These are phyloP conservation scores for Ranitomeya imitator DNA, from an alignment of 2,113 vertebrate species.

Conservation along the genomic window DNA sequence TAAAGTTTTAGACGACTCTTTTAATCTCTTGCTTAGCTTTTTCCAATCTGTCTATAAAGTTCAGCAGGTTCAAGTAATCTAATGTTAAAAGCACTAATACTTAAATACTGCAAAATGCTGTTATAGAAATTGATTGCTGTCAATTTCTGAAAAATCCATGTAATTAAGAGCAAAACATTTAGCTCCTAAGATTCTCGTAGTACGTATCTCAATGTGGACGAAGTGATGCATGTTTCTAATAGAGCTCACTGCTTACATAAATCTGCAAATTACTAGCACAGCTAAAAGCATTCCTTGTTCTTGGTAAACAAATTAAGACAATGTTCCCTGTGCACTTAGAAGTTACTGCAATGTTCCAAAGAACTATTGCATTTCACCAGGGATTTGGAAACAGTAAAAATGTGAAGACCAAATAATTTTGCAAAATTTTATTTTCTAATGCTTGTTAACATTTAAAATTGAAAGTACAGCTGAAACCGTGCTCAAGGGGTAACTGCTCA, in stretches of 20 bases:
- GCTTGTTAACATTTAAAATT: no score
- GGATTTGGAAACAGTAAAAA: constrained; percentile 2
- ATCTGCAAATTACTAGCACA: constrained; percentile 51
- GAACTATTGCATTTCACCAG: constrained; percentile 33
- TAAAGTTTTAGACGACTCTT: constrained; percentile 6
- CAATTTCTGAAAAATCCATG: neutral
- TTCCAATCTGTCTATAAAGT: neutral
- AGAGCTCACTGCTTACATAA: constrained; percentile 46
- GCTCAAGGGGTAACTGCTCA: no score
- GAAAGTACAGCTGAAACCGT: no score
- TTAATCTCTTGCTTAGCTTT: constrained; percentile 10
- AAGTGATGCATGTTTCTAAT: constrained; percentile 48
- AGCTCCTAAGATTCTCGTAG: neutral
- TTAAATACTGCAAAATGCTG: neutral
- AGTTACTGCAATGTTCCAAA: constrained; percentile 45
- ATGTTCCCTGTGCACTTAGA: constrained; percentile 43
- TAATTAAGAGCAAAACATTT: constrained; percentile 32
- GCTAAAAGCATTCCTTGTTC: constrained; percentile 58
- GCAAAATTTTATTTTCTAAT: constrained; percentile 47
- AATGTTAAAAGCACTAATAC: neutral
- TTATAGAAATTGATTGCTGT: constrained; percentile 8
- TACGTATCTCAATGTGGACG: neutral
- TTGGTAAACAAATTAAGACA: constrained; percentile 56
- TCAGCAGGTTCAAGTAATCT: neutral
- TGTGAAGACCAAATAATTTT: constrained; percentile 31